Evolutionary conservation across 2,113 vertebrate species (phyloP).

Genomic region (Passer montanus): DNA sequence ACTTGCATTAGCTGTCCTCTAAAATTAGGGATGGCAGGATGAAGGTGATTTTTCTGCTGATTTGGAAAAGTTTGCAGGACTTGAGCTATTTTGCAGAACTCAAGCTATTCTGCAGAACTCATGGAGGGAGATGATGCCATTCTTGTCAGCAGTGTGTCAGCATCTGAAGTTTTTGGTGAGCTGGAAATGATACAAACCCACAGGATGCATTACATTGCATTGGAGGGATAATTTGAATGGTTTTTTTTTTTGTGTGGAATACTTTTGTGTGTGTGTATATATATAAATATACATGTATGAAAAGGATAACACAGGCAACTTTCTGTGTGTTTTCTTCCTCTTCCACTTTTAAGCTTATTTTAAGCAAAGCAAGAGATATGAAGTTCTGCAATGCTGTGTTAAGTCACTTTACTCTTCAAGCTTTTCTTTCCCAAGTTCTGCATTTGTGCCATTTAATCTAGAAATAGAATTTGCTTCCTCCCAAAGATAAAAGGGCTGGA

Average conservation of each 20-base stretch:
- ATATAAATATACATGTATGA: neutral
- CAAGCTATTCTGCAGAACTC: neutral
- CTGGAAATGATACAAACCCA: neutral
- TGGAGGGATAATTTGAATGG: neutral
- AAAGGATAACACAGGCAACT: neutral
- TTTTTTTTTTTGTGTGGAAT: neutral
- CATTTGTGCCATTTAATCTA: neutral
- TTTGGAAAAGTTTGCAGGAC: neutral
- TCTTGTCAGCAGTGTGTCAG: neutral
- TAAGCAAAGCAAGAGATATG: neutral
- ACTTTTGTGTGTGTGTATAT: fast-evolving
- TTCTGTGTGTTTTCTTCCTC: neutral
- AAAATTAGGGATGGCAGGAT: neutral
- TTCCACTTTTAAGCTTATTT: neutral
- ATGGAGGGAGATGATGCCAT: neutral
- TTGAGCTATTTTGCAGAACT: neutral
- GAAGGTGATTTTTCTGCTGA: neutral
- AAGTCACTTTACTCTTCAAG: neutral
- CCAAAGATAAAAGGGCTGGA: neutral
- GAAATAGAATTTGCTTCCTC: neutral
- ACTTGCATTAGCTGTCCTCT: neutral
- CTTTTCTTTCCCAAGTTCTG: neutral
- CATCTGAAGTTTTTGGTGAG: neutral
- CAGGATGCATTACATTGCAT: neutral
- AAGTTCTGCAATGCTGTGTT: neutral